Evolutionary conservation across 2,113 vertebrate species (phyloP).

Genomic region (Chionodraco myersi): DNA sequence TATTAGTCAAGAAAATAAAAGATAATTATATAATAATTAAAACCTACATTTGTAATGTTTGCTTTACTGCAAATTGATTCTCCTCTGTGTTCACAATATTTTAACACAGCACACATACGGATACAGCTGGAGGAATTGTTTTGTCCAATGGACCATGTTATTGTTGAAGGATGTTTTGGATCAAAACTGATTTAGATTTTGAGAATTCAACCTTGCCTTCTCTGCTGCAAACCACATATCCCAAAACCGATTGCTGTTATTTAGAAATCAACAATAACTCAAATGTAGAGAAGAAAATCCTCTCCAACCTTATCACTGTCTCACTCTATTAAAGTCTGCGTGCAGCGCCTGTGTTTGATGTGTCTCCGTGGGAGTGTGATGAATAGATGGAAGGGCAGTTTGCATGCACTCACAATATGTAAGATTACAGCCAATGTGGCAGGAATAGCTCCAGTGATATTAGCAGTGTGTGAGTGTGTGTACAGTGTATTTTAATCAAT

Average conservation of each 20-base stretch:
- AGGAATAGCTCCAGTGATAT: conserved; percentile 38
- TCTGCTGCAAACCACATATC: conserved; percentile 4
- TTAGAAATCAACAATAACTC: conserved; percentile 39
- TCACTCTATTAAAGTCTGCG: conserved; percentile 10
- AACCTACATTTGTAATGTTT: neutral
- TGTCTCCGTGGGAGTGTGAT: conserved; percentile 60
- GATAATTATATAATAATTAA: neutral
- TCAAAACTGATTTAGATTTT: conserved; percentile 37
- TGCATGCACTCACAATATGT: conserved; percentile 57
- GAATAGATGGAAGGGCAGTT: conserved; percentile 61
- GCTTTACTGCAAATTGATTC: no score
- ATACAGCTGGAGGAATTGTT: conserved; percentile 14
- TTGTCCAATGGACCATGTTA: conserved; percentile 44
- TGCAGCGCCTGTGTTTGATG: conserved; percentile 38
- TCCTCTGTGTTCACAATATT: conserved; percentile 11
- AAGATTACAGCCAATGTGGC: conserved; percentile 40
- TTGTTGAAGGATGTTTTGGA: conserved; percentile 50
- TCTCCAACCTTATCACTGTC: neutral
- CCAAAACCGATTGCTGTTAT: conserved; percentile 25
- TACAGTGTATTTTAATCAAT: conserved; percentile 55
- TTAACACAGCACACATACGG: conserved; percentile 18
- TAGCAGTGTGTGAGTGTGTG: conserved; percentile 13
- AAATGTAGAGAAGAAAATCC: conserved; percentile 26
- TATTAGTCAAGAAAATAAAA: conserved; percentile 5
- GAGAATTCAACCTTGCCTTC: conserved; percentile 7